Conservation (phyloP, 2,888 invertebrate species). For the Drosophila tripunctata region DNA sequence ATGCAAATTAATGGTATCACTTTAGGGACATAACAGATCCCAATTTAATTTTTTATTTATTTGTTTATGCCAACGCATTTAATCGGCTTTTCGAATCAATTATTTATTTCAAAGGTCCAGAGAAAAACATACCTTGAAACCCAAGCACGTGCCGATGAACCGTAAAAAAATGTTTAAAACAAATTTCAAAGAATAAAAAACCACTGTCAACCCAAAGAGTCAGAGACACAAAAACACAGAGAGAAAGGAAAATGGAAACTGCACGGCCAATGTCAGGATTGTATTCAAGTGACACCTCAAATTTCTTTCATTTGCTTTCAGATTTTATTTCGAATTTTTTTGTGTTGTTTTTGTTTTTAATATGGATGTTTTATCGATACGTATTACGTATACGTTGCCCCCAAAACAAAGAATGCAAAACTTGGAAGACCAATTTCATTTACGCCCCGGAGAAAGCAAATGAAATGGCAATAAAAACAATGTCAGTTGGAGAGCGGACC, state of each 20-base stretch:
- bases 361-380: slow-evolving; percentile 28
- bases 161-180: slow-evolving; percentile 5
- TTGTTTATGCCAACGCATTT: slow-evolving; percentile 44
- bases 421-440: slow-evolving; percentile 41
- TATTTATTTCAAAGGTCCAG: slow-evolving; percentile 37
- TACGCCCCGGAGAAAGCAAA: slow-evolving; percentile 26
- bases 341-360: slow-evolving; percentile 20
- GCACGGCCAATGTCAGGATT: slow-evolving; percentile 42
- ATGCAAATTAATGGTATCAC: slow-evolving; percentile 59
- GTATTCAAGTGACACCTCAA: slow-evolving; percentile 62
- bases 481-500: slow-evolving; percentile 15
- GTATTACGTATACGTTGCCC: slow-evolving; percentile 31
- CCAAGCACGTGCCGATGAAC: slow-evolving; percentile 41
- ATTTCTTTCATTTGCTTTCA: slow-evolving; percentile 42
- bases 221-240: background rate
- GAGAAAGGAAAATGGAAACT: slow-evolving; percentile 1
- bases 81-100: slow-evolving; percentile 53
- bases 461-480: slow-evolving; percentile 51
- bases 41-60: slow-evolving; percentile 28
- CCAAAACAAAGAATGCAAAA: slow-evolving; percentile 21
- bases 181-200: slow-evolving; percentile 32
- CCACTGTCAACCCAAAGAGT: slow-evolving; percentile 14
- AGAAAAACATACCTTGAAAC: slow-evolving; percentile 26
- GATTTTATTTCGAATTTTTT: slow-evolving; percentile 27
- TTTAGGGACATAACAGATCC: slow-evolving; percentile 8